phyloP scores from a whole-genome alignment of 2,113 vertebrate species.

The Toxostoma redivivum region DNA sequence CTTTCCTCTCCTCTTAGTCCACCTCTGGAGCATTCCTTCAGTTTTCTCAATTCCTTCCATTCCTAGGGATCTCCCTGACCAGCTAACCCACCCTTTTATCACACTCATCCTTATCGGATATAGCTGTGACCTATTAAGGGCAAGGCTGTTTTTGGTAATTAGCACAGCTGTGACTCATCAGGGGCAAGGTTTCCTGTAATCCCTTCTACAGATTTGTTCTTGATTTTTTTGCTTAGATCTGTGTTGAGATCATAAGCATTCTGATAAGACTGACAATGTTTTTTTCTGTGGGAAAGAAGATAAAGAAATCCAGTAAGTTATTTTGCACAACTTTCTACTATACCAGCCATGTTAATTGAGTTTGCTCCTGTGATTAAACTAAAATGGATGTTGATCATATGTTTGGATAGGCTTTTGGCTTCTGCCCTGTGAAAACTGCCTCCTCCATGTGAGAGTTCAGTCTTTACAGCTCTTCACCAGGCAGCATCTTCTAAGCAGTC shows the following conservation, averaged over 20 bases:
- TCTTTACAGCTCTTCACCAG: background rate
- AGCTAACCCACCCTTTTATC: too few relatives aligned
- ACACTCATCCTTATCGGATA: too few relatives aligned
- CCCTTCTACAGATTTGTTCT: background rate
- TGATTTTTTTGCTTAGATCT: background rate
- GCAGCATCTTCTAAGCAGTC: background rate
- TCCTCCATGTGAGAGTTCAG: background rate
- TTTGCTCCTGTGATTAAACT: background rate
- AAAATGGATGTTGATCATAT: background rate
- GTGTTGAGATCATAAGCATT: background rate
- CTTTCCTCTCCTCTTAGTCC: too few relatives aligned
- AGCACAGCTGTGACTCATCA: too few relatives aligned
- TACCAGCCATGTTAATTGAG: background rate
- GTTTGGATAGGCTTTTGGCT: background rate
- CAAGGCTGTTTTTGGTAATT: too few relatives aligned
- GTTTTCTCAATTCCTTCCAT: too few relatives aligned
- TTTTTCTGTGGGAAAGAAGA: background rate
- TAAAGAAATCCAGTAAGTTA: background rate
- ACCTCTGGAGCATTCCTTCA: too few relatives aligned
- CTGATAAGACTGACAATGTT: background rate
- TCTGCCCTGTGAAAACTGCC: background rate
- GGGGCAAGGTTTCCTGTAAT: too few relatives aligned
- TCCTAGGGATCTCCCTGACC: too few relatives aligned
- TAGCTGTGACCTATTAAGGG: too few relatives aligned
- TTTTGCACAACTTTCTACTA: background rate